These are phyloP conservation scores for Drosophila fungiperda DNA, from an alignment of 2,888 invertebrate genomes.

Conservation along the genomic window DNA sequence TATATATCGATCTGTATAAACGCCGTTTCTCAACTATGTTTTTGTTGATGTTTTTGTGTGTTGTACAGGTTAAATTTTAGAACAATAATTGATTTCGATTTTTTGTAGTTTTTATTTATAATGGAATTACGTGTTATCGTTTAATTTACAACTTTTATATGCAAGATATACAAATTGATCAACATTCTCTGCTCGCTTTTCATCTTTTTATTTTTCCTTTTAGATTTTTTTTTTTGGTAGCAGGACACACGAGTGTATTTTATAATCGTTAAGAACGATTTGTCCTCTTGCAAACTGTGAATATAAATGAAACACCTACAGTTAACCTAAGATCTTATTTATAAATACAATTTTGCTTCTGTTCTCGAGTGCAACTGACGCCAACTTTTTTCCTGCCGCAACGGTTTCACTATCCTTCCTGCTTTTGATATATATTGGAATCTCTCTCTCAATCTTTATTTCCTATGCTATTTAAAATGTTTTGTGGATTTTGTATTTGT, in stretches of 20 bases:
- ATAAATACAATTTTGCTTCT: conserved; percentile 70
- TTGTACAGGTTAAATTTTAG: conserved; percentile 17
- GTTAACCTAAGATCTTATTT: conserved; percentile 77
- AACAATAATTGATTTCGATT: conserved; percentile 39
- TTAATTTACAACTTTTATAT: conserved; percentile 68
- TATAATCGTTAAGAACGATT: conserved; percentile 30
- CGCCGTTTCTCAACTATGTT: conserved; percentile 6
- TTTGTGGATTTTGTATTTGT: conserved; percentile 10
- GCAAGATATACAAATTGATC: conserved; percentile 54
- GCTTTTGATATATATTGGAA: conserved; percentile 22
- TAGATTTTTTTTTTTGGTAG: conserved; percentile 12
- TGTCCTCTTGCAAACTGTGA: conserved; percentile 46
- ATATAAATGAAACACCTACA: conserved; percentile 71
- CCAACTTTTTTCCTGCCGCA: conserved; percentile 26
- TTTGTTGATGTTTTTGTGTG: conserved; percentile 1
- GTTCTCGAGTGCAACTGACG: conserved; percentile 20
- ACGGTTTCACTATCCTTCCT: conserved; percentile 1
- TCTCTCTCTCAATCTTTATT: neutral
- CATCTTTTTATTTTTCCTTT: conserved; percentile 10
- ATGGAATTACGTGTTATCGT: conserved; percentile 76
- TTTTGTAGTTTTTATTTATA: conserved; percentile 66
- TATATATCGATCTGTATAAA: conserved; percentile 38
- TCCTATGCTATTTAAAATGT: conserved; percentile 32
- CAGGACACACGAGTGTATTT: conserved; percentile 18
- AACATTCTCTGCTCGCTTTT: conserved; percentile 12